Base-by-base conservation (phyloP, 2,888 invertebrate species). In the Calliopum simillimum region DNA sequence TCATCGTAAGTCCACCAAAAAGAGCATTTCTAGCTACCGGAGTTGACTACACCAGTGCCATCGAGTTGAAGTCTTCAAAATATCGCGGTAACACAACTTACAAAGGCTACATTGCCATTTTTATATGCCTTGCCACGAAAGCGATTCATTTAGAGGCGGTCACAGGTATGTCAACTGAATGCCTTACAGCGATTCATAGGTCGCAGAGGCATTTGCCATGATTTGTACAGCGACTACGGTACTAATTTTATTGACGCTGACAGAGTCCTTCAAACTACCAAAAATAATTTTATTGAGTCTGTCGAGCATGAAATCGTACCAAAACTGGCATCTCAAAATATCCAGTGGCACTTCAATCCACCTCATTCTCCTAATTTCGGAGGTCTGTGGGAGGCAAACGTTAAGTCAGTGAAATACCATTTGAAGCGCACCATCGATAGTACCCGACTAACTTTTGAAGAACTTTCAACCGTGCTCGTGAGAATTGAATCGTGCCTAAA, bases 401-500 rank as follows among this genome's bases (percentile, higher is more conserved):
- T 65, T 23, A 70, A 65, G 21, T 47, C 69, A 8, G 19, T 69
- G 6, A 69, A 69, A 51, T 23, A 63, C 44, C 68, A 71, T 43
- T 49, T 71, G 1, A 71, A 69, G 14, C 61, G 69, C 11, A 46
- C 58, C 13, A 44, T 71, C 41, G 51, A 16, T 4, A 59, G 68
- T 16, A 68, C 53, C 3, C 46, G 51, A 4, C 49, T 68, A 16
- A 73, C 68, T 1, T 73, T 51, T 23, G 71, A 73, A 56, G 58
- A 67, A 47, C 53, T 73, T 5, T 59, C 63, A n/a, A 71, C 69
- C 1, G 74, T 71, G 0, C 64, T 71, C 16, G 56, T 55, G 12
- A 65, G 56, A 63, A 71, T 73, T 43, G 67, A 71, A 14, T 64
- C 67, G 3, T 73, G 71, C 41, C 53, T 69, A 2, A 73, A 71